These are phyloP conservation scores for Sprattus sprattus DNA, from an alignment of 2,113 vertebrate species.

Conservation along the genomic window DNA sequence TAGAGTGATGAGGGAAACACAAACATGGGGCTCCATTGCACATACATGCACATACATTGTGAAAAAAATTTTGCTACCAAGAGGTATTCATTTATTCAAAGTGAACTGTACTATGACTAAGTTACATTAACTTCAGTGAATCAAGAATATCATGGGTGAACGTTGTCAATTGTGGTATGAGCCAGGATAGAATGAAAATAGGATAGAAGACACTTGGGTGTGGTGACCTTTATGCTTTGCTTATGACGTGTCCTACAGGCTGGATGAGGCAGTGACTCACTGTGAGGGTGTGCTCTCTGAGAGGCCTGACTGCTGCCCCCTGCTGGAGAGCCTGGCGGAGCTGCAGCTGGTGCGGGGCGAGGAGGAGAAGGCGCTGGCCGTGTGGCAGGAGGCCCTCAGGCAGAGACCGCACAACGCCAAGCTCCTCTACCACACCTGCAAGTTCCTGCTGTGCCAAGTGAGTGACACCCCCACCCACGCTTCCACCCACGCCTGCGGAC, in stretches of 20 bases:
- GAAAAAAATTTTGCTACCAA: too few species aligned
- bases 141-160: not conserved
- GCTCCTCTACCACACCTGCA: slow-evolving; percentile 84
- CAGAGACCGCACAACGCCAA: slow-evolving; percentile 79
- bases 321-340: slow-evolving; percentile 78
- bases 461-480: slow-evolving; percentile 58
- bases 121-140: too few species aligned
- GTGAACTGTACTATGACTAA: too few species aligned
- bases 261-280: slow-evolving; percentile 73
- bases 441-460: slow-evolving; percentile 81
- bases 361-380: slow-evolving; percentile 64
- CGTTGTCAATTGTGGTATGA: not conserved
- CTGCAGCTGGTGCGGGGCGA: slow-evolving; percentile 74
- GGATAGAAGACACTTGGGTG: not conserved
- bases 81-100: too few species aligned
- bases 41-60: too few species aligned
- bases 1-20: too few species aligned
- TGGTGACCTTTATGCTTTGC: not conserved
- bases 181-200: not conserved
- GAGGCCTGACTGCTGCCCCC: slow-evolving; percentile 76
- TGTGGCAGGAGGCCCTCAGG: slow-evolving; percentile 82
- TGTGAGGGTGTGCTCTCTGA: slow-evolving; percentile 76
- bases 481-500: not conserved
- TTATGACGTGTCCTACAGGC: slow-evolving; percentile 62
- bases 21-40: too few species aligned